These are phyloP conservation scores for Desmodus rotundus DNA, from an alignment of 2,113 vertebrate species.

Conservation along the genomic window DNA sequence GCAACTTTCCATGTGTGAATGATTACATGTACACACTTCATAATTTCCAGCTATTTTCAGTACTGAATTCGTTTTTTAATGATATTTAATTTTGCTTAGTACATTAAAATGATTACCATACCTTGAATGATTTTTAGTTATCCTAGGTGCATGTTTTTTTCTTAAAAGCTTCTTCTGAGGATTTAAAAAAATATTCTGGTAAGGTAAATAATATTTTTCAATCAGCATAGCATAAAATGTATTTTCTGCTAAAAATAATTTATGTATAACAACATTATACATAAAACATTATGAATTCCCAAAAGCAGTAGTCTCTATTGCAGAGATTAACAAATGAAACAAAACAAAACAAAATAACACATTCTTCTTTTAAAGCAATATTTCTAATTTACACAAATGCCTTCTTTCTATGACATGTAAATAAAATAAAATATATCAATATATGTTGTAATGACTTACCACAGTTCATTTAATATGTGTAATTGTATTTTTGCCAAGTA, in stretches of 20 bases:
- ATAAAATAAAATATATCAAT: slow-evolving; percentile 49
- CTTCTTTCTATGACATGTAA: slow-evolving; percentile 56
- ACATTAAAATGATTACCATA: neutral
- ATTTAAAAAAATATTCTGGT: neutral
- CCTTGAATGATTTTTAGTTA: neutral
- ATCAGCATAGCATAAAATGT: slow-evolving; percentile 63
- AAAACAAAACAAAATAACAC: slow-evolving; percentile 63
- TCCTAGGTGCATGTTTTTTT: neutral
- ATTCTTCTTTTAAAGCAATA: neutral
- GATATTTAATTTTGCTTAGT: neutral
- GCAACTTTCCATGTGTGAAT: neutral
- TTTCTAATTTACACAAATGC: slow-evolving; percentile 42
- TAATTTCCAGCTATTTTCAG: neutral
- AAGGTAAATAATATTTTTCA: slow-evolving; percentile 57
- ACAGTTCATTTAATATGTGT: neutral
- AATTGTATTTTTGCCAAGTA: neutral
- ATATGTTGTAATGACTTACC: slow-evolving; percentile 21
- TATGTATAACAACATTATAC: slow-evolving; percentile 69
- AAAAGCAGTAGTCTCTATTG: slow-evolving; percentile 62
- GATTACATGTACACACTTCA: neutral
- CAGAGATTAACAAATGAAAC: slow-evolving; percentile 59
- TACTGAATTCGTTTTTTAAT: neutral
- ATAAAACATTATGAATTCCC: slow-evolving; percentile 71
- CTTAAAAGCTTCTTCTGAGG: neutral
- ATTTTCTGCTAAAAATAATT: slow-evolving; percentile 63